These are phyloP conservation scores for Isurus oxyrinchus DNA, from an alignment of 2,113 vertebrate species.

Conservation along the genomic window DNA sequence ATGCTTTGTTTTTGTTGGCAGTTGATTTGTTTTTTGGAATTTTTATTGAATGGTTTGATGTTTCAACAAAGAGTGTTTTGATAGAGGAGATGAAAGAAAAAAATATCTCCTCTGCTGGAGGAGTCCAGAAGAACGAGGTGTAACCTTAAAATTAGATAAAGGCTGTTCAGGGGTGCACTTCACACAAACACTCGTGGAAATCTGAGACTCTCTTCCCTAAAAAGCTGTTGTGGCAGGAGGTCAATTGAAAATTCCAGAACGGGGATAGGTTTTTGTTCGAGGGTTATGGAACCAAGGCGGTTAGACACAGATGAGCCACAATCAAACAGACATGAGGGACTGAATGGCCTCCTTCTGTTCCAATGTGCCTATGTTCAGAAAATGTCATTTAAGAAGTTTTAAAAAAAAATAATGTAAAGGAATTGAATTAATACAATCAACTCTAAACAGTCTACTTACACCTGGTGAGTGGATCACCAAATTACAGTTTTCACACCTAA, in stretches of 20 bases:
- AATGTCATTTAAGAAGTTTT: background rate
- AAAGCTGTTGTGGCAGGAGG: background rate
- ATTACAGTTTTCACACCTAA: too few relatives aligned
- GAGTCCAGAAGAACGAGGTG: background rate
- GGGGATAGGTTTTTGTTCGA: background rate
- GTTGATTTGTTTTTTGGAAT: background rate
- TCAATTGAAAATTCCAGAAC: background rate
- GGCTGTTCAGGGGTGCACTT: background rate
- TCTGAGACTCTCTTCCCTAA: background rate
- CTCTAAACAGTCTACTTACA: too few relatives aligned
- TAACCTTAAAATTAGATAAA: background rate
- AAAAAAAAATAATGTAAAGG: background rate
- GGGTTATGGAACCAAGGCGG: background rate
- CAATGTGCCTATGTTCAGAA: background rate
- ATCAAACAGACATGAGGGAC: background rate
- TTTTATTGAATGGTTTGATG: background rate
- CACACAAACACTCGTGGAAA: background rate
- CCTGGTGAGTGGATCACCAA: too few relatives aligned
- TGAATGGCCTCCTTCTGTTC: background rate
- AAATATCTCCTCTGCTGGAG: background rate
- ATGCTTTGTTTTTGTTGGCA: too few relatives aligned
- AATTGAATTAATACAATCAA: background rate
- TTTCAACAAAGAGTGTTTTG: background rate
- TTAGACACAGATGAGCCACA: background rate
- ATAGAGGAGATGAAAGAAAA: background rate